Evolutionary conservation across 2,797 vertebrate genomes (phyloP), one percentile per base, ranked within the genome.

Genomic region (Momotus momota): DNA sequence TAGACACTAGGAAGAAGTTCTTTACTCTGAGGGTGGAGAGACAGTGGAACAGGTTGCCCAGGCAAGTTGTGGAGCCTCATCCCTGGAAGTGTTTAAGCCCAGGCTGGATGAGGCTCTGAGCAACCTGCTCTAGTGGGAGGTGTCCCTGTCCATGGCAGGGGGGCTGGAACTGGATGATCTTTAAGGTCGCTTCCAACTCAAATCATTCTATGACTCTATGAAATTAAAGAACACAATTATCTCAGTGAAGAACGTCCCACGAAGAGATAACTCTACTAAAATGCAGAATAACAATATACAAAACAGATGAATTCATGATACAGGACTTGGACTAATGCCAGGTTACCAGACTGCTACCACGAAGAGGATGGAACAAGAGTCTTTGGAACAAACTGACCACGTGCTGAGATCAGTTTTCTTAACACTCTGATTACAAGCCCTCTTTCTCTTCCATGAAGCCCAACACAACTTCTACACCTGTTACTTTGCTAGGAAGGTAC

Each of bases 361-460:
- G 21, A 0, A 40, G 43, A 41, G 0, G 0, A 90, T 13, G 35
- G 26, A 80, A 82, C 10, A 48, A 54, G 7, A 51, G 55, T 6
- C 52, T 88, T 26, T 55, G 27, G 78, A 81, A 7, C 12, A 33
- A 67, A 82, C 19, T 15, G 38, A 54, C 14, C 5, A 15, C 3
- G 8, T 31, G 17, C 88, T 46, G 40, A 81, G 49, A 72, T 23
- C 21, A 51, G 23, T 22, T 79, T 60, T 51, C 60, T 38, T 41
- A 49, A 60, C 23, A 29, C 18, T 64, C 25, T 46, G 54, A 66
- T 14, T 65, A 64, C 9, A 4, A 78, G 29, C 8, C 22, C 4
- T 77, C 55, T 19, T 58, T 25, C 23, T 78, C 72, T 51, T 69
- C 35, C 2, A 0, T 45, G 35, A 79, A 79, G 52, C 45, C 33